Percentiles rank a stretch among this genome's conserved stretches.
Evolutionary conservation across 2,888 invertebrate species (phyloP).

Genomic region (Melanophora roralis): DNA sequence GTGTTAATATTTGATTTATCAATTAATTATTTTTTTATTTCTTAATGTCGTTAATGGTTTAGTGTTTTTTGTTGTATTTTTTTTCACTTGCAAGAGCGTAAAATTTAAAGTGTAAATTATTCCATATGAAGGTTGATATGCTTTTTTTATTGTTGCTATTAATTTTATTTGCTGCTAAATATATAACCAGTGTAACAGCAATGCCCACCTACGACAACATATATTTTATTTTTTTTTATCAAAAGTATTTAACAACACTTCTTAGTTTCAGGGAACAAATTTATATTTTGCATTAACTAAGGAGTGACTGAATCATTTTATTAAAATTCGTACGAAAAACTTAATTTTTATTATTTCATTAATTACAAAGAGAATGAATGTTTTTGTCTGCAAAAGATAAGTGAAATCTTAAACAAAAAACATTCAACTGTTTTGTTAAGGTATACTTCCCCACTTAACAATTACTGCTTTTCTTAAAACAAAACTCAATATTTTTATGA

Average conservation of each 20-base stretch:
- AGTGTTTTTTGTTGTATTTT: no score
- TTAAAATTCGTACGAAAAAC: no score
- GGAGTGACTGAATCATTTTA: no score
- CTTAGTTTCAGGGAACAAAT: slow-evolving; percentile 27
- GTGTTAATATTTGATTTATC: no score
- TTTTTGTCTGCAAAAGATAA: no score
- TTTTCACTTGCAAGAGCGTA: no score
- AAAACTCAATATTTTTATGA: slow-evolving; percentile 37
- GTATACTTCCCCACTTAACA: slow-evolving; percentile 16
- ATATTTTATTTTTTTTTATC: background rate
- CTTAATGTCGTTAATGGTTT: no score
- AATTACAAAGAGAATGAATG: no score
- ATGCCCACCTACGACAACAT: slow-evolving; percentile 41
- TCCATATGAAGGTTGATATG: slow-evolving; percentile 18
- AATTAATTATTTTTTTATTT: no score
- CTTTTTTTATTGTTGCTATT: slow-evolving; percentile 9
- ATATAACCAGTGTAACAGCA: slow-evolving; percentile 37
- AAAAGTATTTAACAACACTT: background rate
- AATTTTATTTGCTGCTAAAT: background rate
- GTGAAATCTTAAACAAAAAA: no score
- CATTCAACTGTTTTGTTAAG: background rate
- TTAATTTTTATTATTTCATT: no score
- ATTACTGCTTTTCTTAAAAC: background rate
- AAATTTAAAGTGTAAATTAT: slow-evolving; percentile 24
- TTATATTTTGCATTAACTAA: slow-evolving; percentile 23